These are phyloP conservation scores for Amblyjoppa fuscipennis DNA, from an alignment of 2,888 invertebrate genomes.

Conservation along the genomic window DNA sequence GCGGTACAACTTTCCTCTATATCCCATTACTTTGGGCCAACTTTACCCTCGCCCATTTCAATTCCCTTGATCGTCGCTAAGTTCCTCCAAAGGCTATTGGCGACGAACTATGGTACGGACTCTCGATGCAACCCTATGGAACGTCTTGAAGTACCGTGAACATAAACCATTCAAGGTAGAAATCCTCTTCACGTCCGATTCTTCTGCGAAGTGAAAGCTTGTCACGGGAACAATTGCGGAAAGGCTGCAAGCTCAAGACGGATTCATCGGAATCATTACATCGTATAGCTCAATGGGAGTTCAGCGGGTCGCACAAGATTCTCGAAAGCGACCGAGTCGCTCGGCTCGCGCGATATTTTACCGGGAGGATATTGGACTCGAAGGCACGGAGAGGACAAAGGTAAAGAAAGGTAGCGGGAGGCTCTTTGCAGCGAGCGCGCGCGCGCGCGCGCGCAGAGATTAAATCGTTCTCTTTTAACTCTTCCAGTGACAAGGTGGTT, in stretches of 20 bases:
- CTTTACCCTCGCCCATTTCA: background rate
- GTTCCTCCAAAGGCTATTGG: background rate
- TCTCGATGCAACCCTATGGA: background rate
- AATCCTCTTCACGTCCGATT: background rate
- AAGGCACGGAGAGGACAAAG: slow-evolving; percentile 21
- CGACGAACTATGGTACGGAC: background rate
- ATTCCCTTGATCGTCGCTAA: background rate
- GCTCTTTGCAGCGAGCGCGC: background rate
- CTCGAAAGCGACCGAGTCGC: slow-evolving; percentile 4
- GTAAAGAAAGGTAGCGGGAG: slow-evolving; percentile 28
- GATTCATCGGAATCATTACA: background rate
- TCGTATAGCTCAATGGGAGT: background rate
- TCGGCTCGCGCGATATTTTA: slow-evolving; percentile 23
- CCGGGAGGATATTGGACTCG: slow-evolving; percentile 33
- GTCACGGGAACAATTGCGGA: background rate
- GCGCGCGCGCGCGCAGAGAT: slow-evolving; percentile 45
- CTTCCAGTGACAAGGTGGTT: slow-evolving; percentile 67
- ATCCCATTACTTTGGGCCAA: background rate
- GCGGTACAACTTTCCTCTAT: background rate
- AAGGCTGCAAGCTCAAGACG: background rate
- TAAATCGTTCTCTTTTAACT: slow-evolving; percentile 68
- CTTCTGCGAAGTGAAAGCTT: background rate
- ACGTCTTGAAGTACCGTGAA: background rate
- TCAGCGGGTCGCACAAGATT: slow-evolving; percentile 15
- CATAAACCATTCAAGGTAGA: background rate